Conservation (phyloP, 2,888 invertebrate genomes). For the Ichneumoninae sp. region DNA sequence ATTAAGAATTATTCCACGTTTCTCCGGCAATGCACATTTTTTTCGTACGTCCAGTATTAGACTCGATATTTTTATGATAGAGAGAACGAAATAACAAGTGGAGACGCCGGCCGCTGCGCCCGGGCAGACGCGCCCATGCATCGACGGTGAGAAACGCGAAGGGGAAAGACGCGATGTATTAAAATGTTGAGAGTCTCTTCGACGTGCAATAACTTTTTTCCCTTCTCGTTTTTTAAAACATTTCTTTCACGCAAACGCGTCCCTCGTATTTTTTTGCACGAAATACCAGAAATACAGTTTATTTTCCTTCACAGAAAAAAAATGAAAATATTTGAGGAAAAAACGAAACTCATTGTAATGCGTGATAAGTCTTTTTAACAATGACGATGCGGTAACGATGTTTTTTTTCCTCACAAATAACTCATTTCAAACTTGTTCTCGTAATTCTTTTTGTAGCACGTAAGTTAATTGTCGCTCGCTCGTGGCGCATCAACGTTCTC, state of each 20-base stretch:
- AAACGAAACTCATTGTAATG: constrained; percentile 31
- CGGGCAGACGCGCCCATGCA: constrained; percentile 79
- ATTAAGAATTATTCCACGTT: constrained; percentile 1
- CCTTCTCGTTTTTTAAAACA: constrained; percentile 16
- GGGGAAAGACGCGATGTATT: constrained; percentile 22
- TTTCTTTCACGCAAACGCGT: not conserved
- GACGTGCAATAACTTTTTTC: constrained; percentile 31
- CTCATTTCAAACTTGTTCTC: not conserved
- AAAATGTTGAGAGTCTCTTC: constrained; percentile 31
- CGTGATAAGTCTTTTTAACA: constrained; percentile 46
- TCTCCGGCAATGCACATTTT: constrained; percentile 53
- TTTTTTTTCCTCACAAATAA: constrained; percentile 28
- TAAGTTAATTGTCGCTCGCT: constrained; percentile 72
- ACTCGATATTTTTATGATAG: constrained; percentile 29
- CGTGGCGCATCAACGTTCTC: constrained; percentile 67
- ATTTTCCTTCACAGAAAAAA: not conserved
- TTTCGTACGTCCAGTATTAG: constrained; percentile 16
- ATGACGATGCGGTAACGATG: constrained; percentile 11
- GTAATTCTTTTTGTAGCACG: constrained; percentile 71
- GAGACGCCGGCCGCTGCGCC: constrained; percentile 79
- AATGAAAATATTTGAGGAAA: not conserved
- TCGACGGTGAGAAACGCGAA: constrained; percentile 59
- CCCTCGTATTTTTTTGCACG: constrained; percentile 27
- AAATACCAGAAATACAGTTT: not conserved
- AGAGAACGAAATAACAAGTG: constrained; percentile 70